Percentiles rank a stretch among this genome's conserved stretches.
phyloP scores from a whole-genome alignment of 2,113 vertebrate genomes.

The Dolichallabes microphthalmus region DNA sequence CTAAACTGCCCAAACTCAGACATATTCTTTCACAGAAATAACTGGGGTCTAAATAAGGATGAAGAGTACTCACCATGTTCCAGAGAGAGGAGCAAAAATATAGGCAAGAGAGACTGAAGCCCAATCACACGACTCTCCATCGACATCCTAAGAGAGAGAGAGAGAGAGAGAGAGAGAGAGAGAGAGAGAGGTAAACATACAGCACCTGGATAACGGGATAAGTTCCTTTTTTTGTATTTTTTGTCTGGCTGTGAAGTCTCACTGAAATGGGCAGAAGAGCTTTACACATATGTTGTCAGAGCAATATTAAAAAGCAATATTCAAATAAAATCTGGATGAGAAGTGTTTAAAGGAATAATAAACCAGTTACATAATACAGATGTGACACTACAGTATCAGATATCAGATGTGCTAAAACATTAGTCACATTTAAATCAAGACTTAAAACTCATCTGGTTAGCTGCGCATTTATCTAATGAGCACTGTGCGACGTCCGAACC shows the following conservation, averaged over 20 bases:
- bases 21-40: too few relatives aligned
- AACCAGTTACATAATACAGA: background rate
- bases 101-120: constrained; percentile 61
- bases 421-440: too few relatives aligned
- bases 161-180: constrained; percentile 35
- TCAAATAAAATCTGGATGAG: background rate
- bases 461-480: too few relatives aligned
- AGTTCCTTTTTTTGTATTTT: background rate
- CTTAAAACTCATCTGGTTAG: too few relatives aligned
- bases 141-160: constrained; percentile 62
- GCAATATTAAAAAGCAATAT: background rate
- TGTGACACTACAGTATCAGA: background rate
- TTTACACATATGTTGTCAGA: background rate
- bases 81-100: constrained; percentile 59
- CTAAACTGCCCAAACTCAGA: background rate
- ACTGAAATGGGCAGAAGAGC: background rate
- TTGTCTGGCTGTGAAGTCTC: background rate
- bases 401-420: too few relatives aligned
- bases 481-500: too few relatives aligned
- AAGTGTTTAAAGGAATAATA: background rate
- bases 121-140: constrained; percentile 57
- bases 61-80: constrained; percentile 69
- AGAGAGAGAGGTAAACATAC: background rate
- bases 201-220: background rate
- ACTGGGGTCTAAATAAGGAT: background rate